phyloP scores from a whole-genome alignment of 2,113 vertebrate genomes.

The Nettapus auritus region DNA sequence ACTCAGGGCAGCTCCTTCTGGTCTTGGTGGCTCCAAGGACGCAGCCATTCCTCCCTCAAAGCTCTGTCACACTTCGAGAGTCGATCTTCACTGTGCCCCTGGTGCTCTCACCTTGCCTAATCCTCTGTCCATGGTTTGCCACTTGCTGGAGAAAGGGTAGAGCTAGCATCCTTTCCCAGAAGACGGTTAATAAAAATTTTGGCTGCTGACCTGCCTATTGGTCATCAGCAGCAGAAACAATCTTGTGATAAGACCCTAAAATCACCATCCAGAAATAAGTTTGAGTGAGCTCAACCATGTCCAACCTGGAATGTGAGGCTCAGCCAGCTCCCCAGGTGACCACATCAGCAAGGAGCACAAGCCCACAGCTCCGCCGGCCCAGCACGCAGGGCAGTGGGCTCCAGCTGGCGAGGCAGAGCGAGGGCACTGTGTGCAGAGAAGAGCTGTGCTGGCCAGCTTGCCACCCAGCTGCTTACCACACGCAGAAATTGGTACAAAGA shows the following conservation, averaged over 20 bases:
- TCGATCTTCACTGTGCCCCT: not conserved
- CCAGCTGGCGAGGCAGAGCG: accelerated
- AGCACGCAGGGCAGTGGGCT: not conserved
- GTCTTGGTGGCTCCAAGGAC: not conserved
- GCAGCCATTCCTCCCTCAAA: not conserved
- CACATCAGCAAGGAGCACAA: not conserved
- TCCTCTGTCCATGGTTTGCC: not conserved
- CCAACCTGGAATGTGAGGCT: not conserved
- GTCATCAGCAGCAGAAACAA: not conserved
- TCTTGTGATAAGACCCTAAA: not conserved
- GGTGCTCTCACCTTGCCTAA: not conserved
- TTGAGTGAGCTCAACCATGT: not conserved
- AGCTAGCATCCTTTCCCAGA: not conserved
- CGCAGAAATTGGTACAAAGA: not conserved
- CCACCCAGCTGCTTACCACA: not conserved
- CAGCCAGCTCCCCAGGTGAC: not conserved
- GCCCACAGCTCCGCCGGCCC: not conserved
- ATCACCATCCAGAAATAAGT: not conserved
- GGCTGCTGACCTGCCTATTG: not conserved
- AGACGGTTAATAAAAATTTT: not conserved
- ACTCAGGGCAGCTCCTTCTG: not conserved
- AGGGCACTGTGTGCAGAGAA: not conserved
- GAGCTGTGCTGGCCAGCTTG: not conserved
- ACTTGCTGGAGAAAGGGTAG: not conserved
- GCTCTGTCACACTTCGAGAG: not conserved